A percentile compares a stretch with the other conserved stretches of the same genome.
Conservation (phyloP, 2,888 invertebrate species). For the Ectemnius lituratus region DNA sequence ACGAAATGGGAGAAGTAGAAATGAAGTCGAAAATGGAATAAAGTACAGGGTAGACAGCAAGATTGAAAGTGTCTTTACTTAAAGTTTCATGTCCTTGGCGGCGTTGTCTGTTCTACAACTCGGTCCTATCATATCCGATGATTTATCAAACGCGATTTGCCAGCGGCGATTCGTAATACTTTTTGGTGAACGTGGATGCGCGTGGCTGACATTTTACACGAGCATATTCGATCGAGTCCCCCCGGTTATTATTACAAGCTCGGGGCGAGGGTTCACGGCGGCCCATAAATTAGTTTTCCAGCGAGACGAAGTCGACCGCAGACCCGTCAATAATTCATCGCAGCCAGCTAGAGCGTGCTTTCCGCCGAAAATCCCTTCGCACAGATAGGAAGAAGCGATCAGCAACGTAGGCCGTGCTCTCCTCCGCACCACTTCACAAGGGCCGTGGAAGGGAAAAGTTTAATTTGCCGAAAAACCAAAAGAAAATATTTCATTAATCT, state of each 20-base stretch:
- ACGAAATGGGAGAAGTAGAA: too few species aligned
- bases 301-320: slow-evolving; percentile 53
- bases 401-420: not conserved
- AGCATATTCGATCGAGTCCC: slow-evolving; percentile 37
- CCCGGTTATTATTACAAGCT: slow-evolving; percentile 51
- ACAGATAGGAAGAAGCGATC: slow-evolving; percentile 13
- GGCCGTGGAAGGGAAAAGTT: slow-evolving; percentile 30
- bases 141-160: slow-evolving; percentile 16
- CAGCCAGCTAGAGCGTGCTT: slow-evolving; percentile 9
- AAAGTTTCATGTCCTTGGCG: not conserved
- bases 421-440: not conserved
- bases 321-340: slow-evolving; percentile 57
- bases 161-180: slow-evolving; percentile 26
- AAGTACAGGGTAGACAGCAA: too few species aligned
- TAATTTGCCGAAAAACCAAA: slow-evolving; percentile 31
- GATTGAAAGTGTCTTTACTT: too few species aligned
- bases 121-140: too few species aligned
- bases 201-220: slow-evolving; percentile 42
- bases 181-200: slow-evolving; percentile 5
- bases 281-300: slow-evolving; percentile 56
- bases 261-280: slow-evolving; percentile 31
- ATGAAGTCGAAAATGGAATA: too few species aligned
- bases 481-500: slow-evolving; percentile 10
- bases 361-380: slow-evolving; percentile 45
- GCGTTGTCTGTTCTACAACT: not conserved